Evolutionary conservation across 2,888 invertebrate species (phyloP), one percentile per base, ranked within the genome.

Genomic region (Agrilus biguttatus): DNA sequence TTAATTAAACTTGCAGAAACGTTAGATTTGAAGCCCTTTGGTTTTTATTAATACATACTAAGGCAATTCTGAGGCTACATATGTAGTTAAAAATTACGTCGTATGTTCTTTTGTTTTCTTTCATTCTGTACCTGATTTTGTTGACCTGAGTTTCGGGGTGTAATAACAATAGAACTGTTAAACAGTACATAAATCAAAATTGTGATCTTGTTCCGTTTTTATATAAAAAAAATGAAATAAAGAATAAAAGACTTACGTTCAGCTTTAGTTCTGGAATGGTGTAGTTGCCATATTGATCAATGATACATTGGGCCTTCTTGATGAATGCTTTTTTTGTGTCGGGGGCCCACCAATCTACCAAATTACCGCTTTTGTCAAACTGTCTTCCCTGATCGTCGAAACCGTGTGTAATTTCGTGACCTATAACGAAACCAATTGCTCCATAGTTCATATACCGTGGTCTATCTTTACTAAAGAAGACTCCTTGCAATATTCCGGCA

Each of bases 381-480:
- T 91, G 89, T 39, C 92, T 78, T 41, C 95, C 91, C 72, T 84
- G 83, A 59, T 87, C 85, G 59, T 88, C 88, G 56, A 89, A 90
- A 8, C 88, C 88, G 59, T 91, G 91, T 0, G 89, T 90, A 41
- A 92, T 89, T 70, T 91, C 91, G 60, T 91, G 91, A 0, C 90
- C 90, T 56, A 91, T 90, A 3, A 91, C 86, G 56, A 85, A 88
- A 3, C 91, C 91, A 49, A 92, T 90, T 3, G 87, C 86, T 14
- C 89, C 90, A 54, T 86, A 91, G 64, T 91, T 91, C 84, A 91
- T 84, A 63, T 90, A 93, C 51, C 80, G 80, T 0, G 92, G 92
- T 17, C 92, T 79, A 38, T 85, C 80, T 41, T 86, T 84, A 43
- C 80, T 83, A 70, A 91, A 93, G 75, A 92, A 92, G 2, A 83